phyloP scores from a whole-genome alignment of 2,797 vertebrate genomes.

The Phataginus tetradactyla region DNA sequence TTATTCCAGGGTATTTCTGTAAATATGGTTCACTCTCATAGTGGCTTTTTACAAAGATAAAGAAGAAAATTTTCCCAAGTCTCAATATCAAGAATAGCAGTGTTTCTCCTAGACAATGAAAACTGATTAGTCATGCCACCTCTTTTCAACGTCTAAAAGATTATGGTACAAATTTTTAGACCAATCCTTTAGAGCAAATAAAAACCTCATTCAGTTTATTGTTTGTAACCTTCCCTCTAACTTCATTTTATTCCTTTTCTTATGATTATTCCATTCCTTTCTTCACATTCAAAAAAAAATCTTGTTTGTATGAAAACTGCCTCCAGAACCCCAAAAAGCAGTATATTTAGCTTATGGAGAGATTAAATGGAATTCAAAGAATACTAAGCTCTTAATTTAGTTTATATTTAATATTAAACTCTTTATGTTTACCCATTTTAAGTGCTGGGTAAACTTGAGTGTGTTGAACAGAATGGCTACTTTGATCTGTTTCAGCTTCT shows the following conservation, averaged over 20 bases:
- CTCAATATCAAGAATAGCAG: neutral
- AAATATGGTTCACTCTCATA: constrained; percentile 3
- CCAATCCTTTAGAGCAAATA: constrained; percentile 44
- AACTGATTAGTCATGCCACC: neutral
- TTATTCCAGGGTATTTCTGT: constrained; percentile 27
- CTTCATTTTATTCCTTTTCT: neutral
- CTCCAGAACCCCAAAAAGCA: neutral
- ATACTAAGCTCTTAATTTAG: neutral
- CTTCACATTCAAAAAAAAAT: neutral
- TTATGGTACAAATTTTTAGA: neutral
- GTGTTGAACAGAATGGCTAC: neutral
- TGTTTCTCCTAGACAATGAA: constrained; percentile 8
- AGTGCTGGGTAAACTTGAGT: neutral
- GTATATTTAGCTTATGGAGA: constrained; percentile 3
- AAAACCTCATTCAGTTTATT: constrained; percentile 3
- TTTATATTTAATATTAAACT: too few relatives aligned
- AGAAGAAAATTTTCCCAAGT: constrained; percentile 29
- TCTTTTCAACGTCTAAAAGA: constrained; percentile 21
- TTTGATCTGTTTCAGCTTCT: constrained; percentile 48
- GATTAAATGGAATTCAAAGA: constrained; percentile 61
- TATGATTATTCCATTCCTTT: neutral
- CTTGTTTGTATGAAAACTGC: neutral
- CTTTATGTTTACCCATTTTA: neutral
- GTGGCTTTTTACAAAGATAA: neutral
- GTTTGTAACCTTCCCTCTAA: neutral